These are phyloP conservation scores for Amniataba percoides DNA, from an alignment of 2,797 vertebrate genomes.

Conservation along the genomic window DNA sequence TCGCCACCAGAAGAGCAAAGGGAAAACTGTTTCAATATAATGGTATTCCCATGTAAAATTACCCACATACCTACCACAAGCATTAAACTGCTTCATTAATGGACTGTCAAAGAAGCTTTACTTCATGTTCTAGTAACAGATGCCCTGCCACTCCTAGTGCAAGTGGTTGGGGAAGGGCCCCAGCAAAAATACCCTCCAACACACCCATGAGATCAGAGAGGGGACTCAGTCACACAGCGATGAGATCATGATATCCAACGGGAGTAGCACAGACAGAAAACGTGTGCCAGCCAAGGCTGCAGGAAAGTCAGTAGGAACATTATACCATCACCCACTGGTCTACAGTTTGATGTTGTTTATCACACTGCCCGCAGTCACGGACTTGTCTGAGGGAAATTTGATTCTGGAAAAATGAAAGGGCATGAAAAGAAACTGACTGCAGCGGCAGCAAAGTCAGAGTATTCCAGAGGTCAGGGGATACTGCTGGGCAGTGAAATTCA, in stretches of 20 bases:
- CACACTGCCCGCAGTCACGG: conserved; percentile 56
- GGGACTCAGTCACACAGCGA: conserved; percentile 77
- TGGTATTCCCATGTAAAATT: conserved; percentile 38
- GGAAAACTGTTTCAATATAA: conserved; percentile 31
- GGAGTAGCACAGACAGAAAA: conserved; percentile 59
- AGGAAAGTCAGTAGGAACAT: conserved; percentile 73
- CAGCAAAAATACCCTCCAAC: conserved; percentile 79
- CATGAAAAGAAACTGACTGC: conserved; percentile 48
- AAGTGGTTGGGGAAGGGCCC: conserved; percentile 67
- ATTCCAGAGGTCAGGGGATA: conserved; percentile 29
- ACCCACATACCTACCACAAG: conserved; percentile 42
- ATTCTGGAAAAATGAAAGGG: conserved; percentile 67
- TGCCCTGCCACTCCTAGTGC: conserved; percentile 71
- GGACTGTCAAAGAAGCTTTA: conserved; percentile 58
- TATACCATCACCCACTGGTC: conserved; percentile 65
- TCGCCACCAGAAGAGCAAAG: conserved; percentile 2
- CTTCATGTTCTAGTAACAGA: conserved; percentile 66
- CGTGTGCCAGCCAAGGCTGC: conserved; percentile 58
- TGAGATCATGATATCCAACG: conserved; percentile 82
- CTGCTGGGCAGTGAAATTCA: conserved; percentile 4
- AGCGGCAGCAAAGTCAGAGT: conserved; percentile 36
- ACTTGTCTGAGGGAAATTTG: conserved; percentile 54
- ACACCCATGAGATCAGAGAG: conserved; percentile 79
- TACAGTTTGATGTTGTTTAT: conserved; percentile 74
- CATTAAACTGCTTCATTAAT: conserved; percentile 72